Conservation (phyloP, 2,113 vertebrate species). For the Cryptomyrus ogoouensis region DNA sequence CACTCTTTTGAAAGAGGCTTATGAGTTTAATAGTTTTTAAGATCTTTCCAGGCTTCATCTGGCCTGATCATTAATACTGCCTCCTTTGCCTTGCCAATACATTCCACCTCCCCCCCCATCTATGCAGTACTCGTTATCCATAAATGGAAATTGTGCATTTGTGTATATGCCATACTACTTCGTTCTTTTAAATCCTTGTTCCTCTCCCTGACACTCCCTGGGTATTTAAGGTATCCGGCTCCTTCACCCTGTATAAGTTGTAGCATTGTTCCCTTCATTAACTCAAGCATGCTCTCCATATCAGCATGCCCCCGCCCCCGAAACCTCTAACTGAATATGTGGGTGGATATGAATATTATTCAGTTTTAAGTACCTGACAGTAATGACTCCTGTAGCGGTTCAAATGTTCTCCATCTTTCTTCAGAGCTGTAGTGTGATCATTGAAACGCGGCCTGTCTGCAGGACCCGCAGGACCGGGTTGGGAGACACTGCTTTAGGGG, state of each 20-base stretch:
- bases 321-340: constrained; percentile 14
- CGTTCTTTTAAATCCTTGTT: not conserved
- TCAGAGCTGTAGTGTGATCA: not conserved
- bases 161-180: not conserved
- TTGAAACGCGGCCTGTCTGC: not conserved
- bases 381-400: constrained; percentile 4
- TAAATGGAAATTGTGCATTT: not conserved
- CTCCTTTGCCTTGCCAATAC: not conserved
- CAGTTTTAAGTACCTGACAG: not conserved
- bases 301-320: not conserved
- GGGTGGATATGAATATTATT: constrained; percentile 13
- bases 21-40: not conserved
- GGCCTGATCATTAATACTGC: not conserved
- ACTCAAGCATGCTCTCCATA: not conserved
- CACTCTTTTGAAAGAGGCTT: not conserved
- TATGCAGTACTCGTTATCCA: not conserved
- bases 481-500: not conserved
- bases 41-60: not conserved
- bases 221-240: not conserved
- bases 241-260: not conserved
- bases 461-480: not conserved
- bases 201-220: not conserved
- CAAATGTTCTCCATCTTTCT: not conserved
- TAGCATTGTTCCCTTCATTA: not conserved
- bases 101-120: not conserved